A percentile compares a stretch with the other conserved stretches of the same genome.
Evolutionary conservation across 2,888 invertebrate species (phyloP).

Genomic region (Dryococelus australis): DNA sequence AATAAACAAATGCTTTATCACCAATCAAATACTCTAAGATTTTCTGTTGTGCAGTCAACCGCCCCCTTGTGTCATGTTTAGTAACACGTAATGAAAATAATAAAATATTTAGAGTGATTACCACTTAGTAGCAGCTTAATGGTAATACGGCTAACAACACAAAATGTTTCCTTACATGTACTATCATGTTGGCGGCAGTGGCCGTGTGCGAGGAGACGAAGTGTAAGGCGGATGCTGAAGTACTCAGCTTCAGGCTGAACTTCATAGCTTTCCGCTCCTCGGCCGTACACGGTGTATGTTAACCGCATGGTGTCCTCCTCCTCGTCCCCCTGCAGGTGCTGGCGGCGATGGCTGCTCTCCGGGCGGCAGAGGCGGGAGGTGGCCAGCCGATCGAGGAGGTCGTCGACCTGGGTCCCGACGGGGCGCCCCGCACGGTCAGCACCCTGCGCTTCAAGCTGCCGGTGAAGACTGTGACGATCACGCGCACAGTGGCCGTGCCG

Average conservation of each 20-base stretch:
- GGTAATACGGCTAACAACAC: too few relatives aligned
- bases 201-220: neutral
- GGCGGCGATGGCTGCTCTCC: neutral
- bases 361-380: neutral
- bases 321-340: neutral
- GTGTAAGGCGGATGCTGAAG: neutral
- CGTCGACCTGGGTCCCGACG: conserved; percentile 28
- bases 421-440: conserved; percentile 11
- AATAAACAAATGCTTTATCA: too few relatives aligned
- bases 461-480: conserved; percentile 47
- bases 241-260: neutral
- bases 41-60: too few relatives aligned
- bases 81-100: too few relatives aligned
- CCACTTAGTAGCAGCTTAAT: too few relatives aligned
- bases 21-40: too few relatives aligned
- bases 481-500: conserved; percentile 48
- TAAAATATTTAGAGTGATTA: too few relatives aligned
- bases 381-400: conserved; percentile 18
- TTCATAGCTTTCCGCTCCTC: neutral
- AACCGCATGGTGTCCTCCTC: too few relatives aligned
- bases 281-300: neutral
- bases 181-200: neutral
- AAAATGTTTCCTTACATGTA: neutral
- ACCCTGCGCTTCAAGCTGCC: conserved; percentile 38
- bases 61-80: too few relatives aligned